A percentile compares a stretch with the other conserved stretches of the same genome.
Evolutionary conservation across 2,888 invertebrate genomes (phyloP).

Genomic region (Leptura quadrifasciata): DNA sequence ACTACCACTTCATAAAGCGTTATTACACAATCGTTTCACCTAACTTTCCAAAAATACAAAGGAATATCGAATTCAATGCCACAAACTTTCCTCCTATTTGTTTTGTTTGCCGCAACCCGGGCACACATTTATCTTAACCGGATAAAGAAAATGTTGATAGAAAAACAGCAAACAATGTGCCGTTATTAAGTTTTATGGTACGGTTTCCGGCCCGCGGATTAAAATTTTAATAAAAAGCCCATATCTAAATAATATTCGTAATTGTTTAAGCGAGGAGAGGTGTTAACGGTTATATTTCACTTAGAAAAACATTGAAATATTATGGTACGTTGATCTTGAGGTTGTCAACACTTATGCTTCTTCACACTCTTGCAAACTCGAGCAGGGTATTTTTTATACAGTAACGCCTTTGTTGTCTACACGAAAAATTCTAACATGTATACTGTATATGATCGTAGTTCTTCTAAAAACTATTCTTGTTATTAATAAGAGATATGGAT

Average conservation of each 20-base stretch:
- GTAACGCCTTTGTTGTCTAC: no score
- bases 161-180: slow-evolving; percentile 33
- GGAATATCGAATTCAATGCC: slow-evolving; percentile 40
- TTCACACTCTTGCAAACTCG: no score
- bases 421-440: no score
- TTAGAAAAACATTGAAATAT: neutral
- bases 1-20: slow-evolving; percentile 47
- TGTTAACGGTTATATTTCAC: neutral
- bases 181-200: slow-evolving; percentile 21
- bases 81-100: slow-evolving; percentile 33
- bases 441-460: no score
- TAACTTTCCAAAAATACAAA: slow-evolving; percentile 49
- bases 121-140: slow-evolving; percentile 28
- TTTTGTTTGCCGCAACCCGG: slow-evolving; percentile 24
- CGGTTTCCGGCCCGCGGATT: slow-evolving; percentile 2
- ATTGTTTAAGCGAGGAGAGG: neutral
- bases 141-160: slow-evolving; percentile 35
- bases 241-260: slow-evolving; percentile 19
- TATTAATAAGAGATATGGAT: no score
- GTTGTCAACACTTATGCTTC: no score
- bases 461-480: no score
- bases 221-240: slow-evolving; percentile 19
- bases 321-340: neutral
- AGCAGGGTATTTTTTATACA: no score
- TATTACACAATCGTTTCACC: slow-evolving; percentile 47